Evolutionary conservation across 1,140 invertebrate species (phyloP).

Genomic region (Aphaenogaster ashmeadi): DNA sequence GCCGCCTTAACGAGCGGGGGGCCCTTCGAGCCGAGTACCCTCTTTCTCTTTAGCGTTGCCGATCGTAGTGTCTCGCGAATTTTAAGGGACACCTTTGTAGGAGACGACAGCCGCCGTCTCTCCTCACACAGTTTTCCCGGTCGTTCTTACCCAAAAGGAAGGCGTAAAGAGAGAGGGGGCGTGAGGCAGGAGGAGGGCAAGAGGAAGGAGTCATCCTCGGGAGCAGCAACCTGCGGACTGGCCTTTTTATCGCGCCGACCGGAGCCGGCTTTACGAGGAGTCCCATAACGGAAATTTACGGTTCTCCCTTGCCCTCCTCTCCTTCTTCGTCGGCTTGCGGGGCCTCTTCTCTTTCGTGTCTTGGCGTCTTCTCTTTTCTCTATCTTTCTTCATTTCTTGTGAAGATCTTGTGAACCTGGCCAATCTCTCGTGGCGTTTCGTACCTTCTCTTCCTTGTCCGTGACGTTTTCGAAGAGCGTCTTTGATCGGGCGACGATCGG

Average conservation of each 20-base stretch:
- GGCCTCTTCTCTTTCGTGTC: slow-evolving; percentile 52
- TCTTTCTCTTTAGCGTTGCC: slow-evolving; percentile 61
- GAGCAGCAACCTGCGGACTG: slow-evolving; percentile 78
- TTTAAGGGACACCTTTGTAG: slow-evolving; percentile 76
- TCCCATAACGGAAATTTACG: slow-evolving; percentile 79
- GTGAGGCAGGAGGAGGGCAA: slow-evolving; percentile 5
- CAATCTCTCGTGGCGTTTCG: slow-evolving; percentile 27
- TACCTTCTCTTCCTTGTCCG: slow-evolving; percentile 21
- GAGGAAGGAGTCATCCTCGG: slow-evolving; percentile 70
- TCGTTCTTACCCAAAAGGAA: slow-evolving; percentile 55
- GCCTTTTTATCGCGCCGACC: slow-evolving; percentile 79
- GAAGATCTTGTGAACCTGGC: slow-evolving; percentile 18
- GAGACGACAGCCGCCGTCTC: slow-evolving; percentile 67
- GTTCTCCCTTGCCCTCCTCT: slow-evolving; percentile 66
- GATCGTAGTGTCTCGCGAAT: slow-evolving; percentile 76
- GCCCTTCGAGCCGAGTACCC: neutral
- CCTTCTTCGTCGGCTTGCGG: slow-evolving; percentile 4
- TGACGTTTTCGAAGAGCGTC: slow-evolving; percentile 16
- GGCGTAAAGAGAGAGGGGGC: slow-evolving; percentile 18
- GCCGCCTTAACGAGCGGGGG: slow-evolving; percentile 69
- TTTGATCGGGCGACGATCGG: slow-evolving; percentile 52
- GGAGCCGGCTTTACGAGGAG: slow-evolving; percentile 78
- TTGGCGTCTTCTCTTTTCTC: neutral
- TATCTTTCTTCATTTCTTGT: slow-evolving; percentile 19
- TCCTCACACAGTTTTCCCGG: slow-evolving; percentile 68